Conservation (phyloP, 2,888 invertebrate species). For the Athalia rosae region DNA sequence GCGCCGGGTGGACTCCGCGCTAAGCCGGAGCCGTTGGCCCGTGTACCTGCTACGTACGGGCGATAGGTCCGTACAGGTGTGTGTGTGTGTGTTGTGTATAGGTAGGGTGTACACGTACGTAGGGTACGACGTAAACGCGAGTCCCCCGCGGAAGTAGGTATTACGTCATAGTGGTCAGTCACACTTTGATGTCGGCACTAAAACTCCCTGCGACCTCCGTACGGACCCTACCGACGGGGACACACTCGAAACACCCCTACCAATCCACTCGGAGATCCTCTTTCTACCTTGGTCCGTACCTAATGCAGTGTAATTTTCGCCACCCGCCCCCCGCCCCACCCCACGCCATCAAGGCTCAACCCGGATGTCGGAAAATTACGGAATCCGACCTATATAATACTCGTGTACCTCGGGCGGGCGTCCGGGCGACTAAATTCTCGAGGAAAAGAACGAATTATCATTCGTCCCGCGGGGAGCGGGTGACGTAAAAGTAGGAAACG, state of each 20-base stretch:
- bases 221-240: conserved; percentile 29
- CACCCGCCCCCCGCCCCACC: too few species aligned
- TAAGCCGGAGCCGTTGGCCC: too few species aligned
- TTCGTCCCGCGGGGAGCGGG: too few species aligned
- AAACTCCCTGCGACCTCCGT: conserved; percentile 36
- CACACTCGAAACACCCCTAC: conserved; percentile 42
- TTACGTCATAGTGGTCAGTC: conserved; percentile 45
- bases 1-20: background rate
- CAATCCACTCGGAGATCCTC: conserved; percentile 43
- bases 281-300: conserved; percentile 26
- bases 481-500: too few species aligned
- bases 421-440: too few species aligned
- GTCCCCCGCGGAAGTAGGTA: conserved; percentile 25
- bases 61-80: background rate
- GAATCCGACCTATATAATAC: conserved; percentile 7
- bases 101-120: too few species aligned
- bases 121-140: conserved; percentile 34
- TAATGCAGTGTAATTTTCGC: conserved; percentile 45
- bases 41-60: too few species aligned
- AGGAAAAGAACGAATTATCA: too few species aligned
- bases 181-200: conserved; percentile 44
- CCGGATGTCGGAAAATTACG: conserved; percentile 28
- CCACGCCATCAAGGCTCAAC: conserved; percentile 9
- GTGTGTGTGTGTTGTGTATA: too few species aligned
- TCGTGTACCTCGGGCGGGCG: background rate